Evolutionary conservation across 2,888 invertebrate genomes (phyloP).

Genomic region (Leptopterna dolabrata): DNA sequence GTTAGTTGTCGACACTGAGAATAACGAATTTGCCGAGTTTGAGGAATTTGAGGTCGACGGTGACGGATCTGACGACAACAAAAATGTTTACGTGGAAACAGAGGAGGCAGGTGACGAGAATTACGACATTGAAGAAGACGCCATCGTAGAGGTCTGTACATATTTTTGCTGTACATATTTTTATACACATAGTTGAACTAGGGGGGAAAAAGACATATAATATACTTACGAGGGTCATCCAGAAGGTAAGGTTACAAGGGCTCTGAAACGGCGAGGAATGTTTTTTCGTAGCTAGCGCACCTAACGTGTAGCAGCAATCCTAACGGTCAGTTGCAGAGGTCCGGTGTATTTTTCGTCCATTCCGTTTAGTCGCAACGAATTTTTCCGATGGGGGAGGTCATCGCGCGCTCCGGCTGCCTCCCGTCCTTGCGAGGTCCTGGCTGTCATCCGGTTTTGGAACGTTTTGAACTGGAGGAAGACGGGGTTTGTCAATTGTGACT

Average conservation of each 20-base stretch:
- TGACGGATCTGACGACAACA: background rate
- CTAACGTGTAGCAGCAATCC: background rate
- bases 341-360: background rate
- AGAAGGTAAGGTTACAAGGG: background rate
- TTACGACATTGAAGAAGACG: conserved; percentile 55
- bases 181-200: too few species aligned
- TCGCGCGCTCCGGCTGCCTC: too few species aligned
- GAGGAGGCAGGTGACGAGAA: conserved; percentile 28
- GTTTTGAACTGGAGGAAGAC: conserved; percentile 50
- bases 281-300: background rate
- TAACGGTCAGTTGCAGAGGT: background rate
- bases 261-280: background rate
- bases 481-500: conserved; percentile 54
- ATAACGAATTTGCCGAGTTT: conserved; percentile 96
- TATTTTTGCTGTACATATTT: background rate
- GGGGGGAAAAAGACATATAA: too few species aligned
- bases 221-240: conserved; percentile 14
- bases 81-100: conserved; percentile 50
- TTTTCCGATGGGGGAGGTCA: background rate
- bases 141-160: conserved; percentile 53
- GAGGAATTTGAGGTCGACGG: conserved; percentile 84
- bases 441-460: conserved; percentile 39
- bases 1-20: conserved; percentile 13
- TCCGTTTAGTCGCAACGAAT: background rate
- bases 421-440: too few species aligned